A percentile compares a stretch with the other conserved stretches of the same genome.
phyloP scores from a whole-genome alignment of 1,140 invertebrate genomes.

The Rhagoletis zephyria region DNA sequence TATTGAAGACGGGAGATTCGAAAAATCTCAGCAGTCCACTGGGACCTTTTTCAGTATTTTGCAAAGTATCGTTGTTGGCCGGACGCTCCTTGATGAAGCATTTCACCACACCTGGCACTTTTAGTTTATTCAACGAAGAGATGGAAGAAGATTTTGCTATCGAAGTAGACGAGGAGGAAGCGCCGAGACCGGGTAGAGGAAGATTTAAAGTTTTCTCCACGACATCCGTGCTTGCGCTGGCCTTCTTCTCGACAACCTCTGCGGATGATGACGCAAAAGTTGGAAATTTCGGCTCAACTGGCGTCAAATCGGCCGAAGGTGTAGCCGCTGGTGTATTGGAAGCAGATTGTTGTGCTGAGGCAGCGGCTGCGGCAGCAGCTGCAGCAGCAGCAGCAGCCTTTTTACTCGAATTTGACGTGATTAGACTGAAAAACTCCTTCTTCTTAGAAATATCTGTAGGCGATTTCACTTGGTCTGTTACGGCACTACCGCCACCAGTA shows the following conservation, averaged over 20 bases:
- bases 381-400: constrained; percentile 68
- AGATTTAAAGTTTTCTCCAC: constrained; percentile 62
- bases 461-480: constrained; percentile 66
- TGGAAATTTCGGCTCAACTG: constrained; percentile 1
- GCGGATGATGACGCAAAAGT: background rate
- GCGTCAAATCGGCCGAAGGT: constrained; percentile 56
- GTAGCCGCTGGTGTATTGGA: constrained; percentile 61
- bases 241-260: constrained; percentile 7
- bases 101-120: constrained; percentile 71
- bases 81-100: constrained; percentile 70
- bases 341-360: constrained; percentile 53
- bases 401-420: constrained; percentile 69
- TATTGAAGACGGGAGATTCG: constrained; percentile 96
- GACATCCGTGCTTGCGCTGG: background rate
- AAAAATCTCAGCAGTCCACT: constrained; percentile 88
- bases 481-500: background rate
- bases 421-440: constrained; percentile 71
- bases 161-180: constrained; percentile 38
- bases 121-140: constrained; percentile 68
- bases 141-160: constrained; percentile 67
- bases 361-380: constrained; percentile 60
- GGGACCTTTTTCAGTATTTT: constrained; percentile 72
- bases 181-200: constrained; percentile 61
- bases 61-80: constrained; percentile 56
- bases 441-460: constrained; percentile 71